phyloP scores from a whole-genome alignment of 2,113 vertebrate genomes.

The Neotoma lepida region DNA sequence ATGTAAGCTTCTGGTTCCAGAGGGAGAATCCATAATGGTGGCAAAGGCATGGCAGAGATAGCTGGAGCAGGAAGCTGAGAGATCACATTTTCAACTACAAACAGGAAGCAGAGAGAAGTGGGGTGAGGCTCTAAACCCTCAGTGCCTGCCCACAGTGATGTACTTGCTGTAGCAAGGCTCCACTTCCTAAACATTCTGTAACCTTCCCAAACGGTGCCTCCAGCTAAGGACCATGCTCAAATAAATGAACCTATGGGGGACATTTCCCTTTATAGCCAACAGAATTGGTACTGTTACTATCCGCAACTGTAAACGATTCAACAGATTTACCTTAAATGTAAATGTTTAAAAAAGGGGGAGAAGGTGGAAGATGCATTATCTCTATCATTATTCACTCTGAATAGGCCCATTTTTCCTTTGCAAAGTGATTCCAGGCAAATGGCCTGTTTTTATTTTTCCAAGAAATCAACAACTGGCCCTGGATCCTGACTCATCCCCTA shows the following conservation, averaged over 20 bases:
- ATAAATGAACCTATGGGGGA: neutral
- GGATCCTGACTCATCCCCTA: neutral
- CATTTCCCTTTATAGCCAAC: neutral
- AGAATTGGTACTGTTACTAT: neutral
- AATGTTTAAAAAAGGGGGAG: conserved; percentile 30
- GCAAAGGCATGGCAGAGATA: neutral
- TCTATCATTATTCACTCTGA: neutral
- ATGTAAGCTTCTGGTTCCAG: neutral
- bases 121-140: neutral
- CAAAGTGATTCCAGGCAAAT: conserved; percentile 26
- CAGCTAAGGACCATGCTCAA: neutral
- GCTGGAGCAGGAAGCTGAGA: neutral
- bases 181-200: neutral
- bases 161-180: neutral
- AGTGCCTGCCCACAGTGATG: neutral
- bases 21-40: neutral
- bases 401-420: neutral
- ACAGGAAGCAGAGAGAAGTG: neutral
- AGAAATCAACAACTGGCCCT: neutral
- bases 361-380: neutral
- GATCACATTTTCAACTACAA: neutral
- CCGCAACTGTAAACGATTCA: neutral
- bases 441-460: conserved; percentile 25
- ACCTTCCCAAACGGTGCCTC: neutral
- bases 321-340: neutral